Evolutionary conservation across 2,113 vertebrate species (phyloP).

Genomic region (Callopanchax toddi): DNA sequence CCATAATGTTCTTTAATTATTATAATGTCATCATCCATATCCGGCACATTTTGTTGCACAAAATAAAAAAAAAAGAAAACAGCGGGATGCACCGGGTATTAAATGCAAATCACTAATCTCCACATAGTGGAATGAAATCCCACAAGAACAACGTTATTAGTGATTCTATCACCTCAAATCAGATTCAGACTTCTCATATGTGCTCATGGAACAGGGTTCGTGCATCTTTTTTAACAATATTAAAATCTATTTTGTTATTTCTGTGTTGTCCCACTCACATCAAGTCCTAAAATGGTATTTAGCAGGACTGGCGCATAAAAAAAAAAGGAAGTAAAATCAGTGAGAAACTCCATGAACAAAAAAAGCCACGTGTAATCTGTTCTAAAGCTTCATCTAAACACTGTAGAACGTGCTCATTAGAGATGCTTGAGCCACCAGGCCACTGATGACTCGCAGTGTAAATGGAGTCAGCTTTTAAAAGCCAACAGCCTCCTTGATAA

Average conservation of each 20-base stretch:
- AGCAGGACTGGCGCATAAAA: background rate
- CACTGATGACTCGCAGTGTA: conserved; percentile 60
- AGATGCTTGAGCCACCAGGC: conserved; percentile 61
- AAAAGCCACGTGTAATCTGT: conserved; percentile 54
- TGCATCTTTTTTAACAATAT: background rate
- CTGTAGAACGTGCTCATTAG: conserved; percentile 72
- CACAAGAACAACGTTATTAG: conserved; percentile 72
- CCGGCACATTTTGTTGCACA: conserved; percentile 69
- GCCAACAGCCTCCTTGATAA: conserved; percentile 68
- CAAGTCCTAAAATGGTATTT: background rate
- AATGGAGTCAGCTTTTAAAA: conserved; percentile 70
- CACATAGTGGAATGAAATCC: conserved; percentile 72
- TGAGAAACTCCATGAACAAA: conserved; percentile 12
- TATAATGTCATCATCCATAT: conserved; percentile 82
- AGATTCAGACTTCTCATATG: conserved; percentile 39
- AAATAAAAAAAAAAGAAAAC: conserved; percentile 69
- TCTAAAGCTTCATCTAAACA: conserved; percentile 63
- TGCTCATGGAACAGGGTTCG: conserved; percentile 4
- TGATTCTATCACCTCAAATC: conserved; percentile 71
- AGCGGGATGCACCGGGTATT: conserved; percentile 70
- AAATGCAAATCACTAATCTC: conserved; percentile 79
- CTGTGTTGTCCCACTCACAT: background rate
- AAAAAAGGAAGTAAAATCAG: conserved; percentile 13
- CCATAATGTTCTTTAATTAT: conserved; percentile 84
- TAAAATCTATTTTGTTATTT: background rate